phyloP scores from a whole-genome alignment of 2,797 vertebrate genomes.

The Gastrophryne carolinensis region DNA sequence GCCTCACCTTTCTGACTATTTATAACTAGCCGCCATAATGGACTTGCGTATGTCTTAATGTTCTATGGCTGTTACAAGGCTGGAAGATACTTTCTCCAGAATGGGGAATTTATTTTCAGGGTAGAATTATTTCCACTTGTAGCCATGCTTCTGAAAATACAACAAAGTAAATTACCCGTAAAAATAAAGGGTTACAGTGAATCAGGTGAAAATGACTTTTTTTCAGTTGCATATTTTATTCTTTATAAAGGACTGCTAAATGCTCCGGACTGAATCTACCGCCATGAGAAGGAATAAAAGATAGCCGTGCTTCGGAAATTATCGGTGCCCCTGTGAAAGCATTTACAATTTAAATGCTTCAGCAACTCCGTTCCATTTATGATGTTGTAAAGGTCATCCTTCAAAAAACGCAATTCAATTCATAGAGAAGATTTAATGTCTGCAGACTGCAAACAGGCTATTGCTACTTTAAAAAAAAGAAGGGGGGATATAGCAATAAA shows the following conservation, averaged over 20 bases:
- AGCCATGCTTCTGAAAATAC: constrained; percentile 10
- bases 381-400: constrained; percentile 75
- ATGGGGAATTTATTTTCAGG: constrained; percentile 45
- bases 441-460: constrained; percentile 65
- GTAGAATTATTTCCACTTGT: constrained; percentile 24
- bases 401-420: constrained; percentile 70
- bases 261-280: constrained; percentile 64
- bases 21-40: not conserved
- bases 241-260: constrained; percentile 39
- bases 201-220: constrained; percentile 16
- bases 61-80: constrained; percentile 16
- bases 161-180: constrained; percentile 31
- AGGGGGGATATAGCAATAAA: constrained; percentile 60
- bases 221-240: constrained; percentile 46
- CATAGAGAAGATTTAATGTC: constrained; percentile 69
- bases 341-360: constrained; percentile 65
- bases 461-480: constrained; percentile 62
- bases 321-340: constrained; percentile 63
- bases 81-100: constrained; percentile 4
- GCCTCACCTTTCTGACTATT: not conserved
- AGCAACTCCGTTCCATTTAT: constrained; percentile 64
- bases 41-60: constrained; percentile 20
- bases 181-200: constrained; percentile 40
- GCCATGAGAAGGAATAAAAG: constrained; percentile 66
- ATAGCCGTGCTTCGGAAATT: constrained; percentile 64